Base-by-base conservation (phyloP, 1,140 invertebrate genomes). In the Muscidifurax raptorellus region DNA sequence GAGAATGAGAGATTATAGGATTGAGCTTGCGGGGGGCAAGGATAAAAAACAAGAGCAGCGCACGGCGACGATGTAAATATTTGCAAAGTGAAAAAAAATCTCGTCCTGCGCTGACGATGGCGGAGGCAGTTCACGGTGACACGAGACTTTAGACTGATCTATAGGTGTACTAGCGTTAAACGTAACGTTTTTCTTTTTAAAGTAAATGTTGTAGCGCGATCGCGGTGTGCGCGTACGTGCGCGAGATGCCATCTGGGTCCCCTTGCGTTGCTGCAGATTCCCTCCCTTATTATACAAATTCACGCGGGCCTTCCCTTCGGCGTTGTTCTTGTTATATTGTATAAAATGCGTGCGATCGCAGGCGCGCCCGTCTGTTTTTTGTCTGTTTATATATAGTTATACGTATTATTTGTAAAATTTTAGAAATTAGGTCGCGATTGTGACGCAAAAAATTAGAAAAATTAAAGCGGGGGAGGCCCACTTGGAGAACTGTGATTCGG, bases 91-190 rank as follows among this genome's bases (percentile, higher is more conserved):
- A 76, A 76, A 76, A 18, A 67, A 44, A 78, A 78, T 83, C 66
- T 67, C 82, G 66, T 69, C 66, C 36, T 74, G 72, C 87, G 87
- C 87, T 91, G 90, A 90, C 90, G 90, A 90, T 91, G 90, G 92
- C 91, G 88, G 90, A 92, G 87, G 89, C 92, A 92, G 92, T 92
- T 92, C 91, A 92, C 91, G 91, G 92, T 93, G 92, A 93, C 85
- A 86, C 91, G 92, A 93, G 92, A 93, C 91, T 93, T 93, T 93
- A 93, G 92, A 93, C 92, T 93, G 92, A 93, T 92, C 92, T 86
- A 67, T 86, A 86, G 67, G 92, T 91, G 91, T 93, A 93, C 91
- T 93, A 92, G 91, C 91, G 91, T 92, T 92, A 92, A 89, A 86
- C 86, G 76, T 86, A 80, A 80, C 67, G 77, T 84, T 76, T 10